phyloP scores from a whole-genome alignment of 2,797 vertebrate genomes.

The Novumbra hubbsi region DNA sequence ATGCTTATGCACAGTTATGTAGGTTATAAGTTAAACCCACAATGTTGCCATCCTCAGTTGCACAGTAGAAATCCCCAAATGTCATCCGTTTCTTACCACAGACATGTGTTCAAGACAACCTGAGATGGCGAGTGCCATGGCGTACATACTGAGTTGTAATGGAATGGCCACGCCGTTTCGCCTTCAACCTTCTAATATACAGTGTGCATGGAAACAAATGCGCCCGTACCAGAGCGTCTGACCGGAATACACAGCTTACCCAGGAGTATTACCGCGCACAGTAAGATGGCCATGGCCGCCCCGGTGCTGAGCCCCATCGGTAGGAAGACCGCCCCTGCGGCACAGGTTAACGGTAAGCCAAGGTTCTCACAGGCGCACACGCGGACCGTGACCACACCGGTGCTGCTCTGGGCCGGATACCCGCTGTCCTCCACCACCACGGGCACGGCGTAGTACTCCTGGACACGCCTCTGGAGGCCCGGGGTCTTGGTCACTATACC shows the following conservation, averaged over 20 bases:
- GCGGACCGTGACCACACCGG: conserved; percentile 84
- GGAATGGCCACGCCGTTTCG: too few relatives aligned
- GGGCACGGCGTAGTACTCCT: conserved; percentile 83
- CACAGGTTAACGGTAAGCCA: conserved; percentile 83
- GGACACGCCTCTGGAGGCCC: conserved; percentile 78
- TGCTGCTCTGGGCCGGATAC: conserved; percentile 91
- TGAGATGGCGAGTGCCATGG: too few relatives aligned
- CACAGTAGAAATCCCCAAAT: too few relatives aligned
- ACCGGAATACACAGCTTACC: conserved; percentile 68
- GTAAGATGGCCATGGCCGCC: conserved; percentile 84
- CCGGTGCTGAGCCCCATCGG: conserved; percentile 88
- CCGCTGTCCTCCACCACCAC: conserved; percentile 90
- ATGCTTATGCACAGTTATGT: too few relatives aligned
- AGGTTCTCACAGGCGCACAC: conserved; percentile 86
- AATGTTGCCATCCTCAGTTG: too few relatives aligned
- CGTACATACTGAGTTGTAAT: too few relatives aligned
- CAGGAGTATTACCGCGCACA: conserved; percentile 86
- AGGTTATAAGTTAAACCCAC: too few relatives aligned
- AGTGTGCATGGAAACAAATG: background rate
- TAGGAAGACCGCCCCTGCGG: conserved; percentile 83
- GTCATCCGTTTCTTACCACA: too few relatives aligned
- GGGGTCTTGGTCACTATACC: conserved; percentile 82
- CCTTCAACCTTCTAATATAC: too few relatives aligned
- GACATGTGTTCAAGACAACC: too few relatives aligned
- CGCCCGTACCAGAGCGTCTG: background rate